Percentiles rank a stretch among this genome's conserved stretches.
phyloP scores from a whole-genome alignment of 2,888 invertebrate species.

The Xestia ashworthii region DNA sequence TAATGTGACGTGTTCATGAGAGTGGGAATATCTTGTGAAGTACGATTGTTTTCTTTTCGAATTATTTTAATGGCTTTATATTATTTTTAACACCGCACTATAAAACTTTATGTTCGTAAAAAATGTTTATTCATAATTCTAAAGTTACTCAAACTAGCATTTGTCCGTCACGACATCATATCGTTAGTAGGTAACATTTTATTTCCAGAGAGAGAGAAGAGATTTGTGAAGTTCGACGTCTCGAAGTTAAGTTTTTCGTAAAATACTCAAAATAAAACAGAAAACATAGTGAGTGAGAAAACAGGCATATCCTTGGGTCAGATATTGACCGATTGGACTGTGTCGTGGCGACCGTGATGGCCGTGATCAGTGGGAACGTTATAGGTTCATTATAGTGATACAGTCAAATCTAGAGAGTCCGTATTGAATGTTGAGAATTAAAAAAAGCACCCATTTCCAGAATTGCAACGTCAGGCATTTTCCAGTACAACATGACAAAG shows the following conservation, averaged over 20 bases:
- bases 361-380: not conserved
- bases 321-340: not conserved
- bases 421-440: not conserved
- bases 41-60: conserved; percentile 48
- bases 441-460: too few relatives aligned
- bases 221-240: not conserved
- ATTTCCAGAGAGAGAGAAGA: not conserved
- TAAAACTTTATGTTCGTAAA: not conserved
- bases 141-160: not conserved
- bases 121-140: not conserved
- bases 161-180: not conserved
- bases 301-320: not conserved
- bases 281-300: not conserved
- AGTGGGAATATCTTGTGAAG: conserved; percentile 40
- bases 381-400: not conserved
- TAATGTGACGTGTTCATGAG: conserved; percentile 42
- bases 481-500: too few relatives aligned
- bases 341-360: too few relatives aligned
- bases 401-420: not conserved
- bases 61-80: conserved; percentile 29
- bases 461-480: too few relatives aligned
- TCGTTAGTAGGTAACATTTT: not conserved
- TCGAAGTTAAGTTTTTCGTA: not conserved
- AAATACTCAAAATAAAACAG: not conserved
- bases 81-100: conserved; percentile 4